Base-by-base conservation (phyloP, 2,888 invertebrate species). In the Eupsilia transversa region DNA sequence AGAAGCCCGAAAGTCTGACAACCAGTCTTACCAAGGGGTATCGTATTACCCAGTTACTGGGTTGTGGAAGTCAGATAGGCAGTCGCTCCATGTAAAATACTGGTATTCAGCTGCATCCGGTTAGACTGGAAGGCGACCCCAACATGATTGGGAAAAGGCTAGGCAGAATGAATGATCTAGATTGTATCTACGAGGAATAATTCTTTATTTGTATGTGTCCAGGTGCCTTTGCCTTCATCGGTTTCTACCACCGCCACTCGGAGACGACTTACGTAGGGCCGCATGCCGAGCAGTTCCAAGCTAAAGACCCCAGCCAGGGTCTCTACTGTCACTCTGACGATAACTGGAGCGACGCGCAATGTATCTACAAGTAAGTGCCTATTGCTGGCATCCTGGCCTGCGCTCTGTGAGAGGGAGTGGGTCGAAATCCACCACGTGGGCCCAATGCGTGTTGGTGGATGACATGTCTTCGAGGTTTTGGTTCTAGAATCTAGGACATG, bases 291-390 rank as follows among this genome's bases (percentile, higher is more conserved):
- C 95, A 95, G 88, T 96, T 96, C 90, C 94, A 95, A 57, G 93
- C 96, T 0, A 95, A 94, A 59, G 94, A 96, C 80, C 94, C 95
- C 0, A 94, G 94, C 76, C 95, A 96, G 80, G 96, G 96, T 0
- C 93, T 96, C 5, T 96, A 95, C 90, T 96, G 96, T 83, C 94
- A 95, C 65, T 94, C 95, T 0, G 95, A 96, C 52, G 96, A 96
- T 52, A 95, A 92, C 85, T 95, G 95, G 95, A 95, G 94, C 82
- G 96, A 96, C 72, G 95, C 95, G 0, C 96, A 96, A 82, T 96
- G 96, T 74, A 94, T 96, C 41, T 96, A 95, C 87, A 96, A 96
- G 96, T 96, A 82, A 86, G 88, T 71, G 12, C 10, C 54, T 9
- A 20, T 43, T 23, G 2, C 3, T 38, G 59, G 20, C 4, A 23